Evolutionary conservation across 2,888 invertebrate genomes (phyloP).

Genomic region (Corythucha ciliata): DNA sequence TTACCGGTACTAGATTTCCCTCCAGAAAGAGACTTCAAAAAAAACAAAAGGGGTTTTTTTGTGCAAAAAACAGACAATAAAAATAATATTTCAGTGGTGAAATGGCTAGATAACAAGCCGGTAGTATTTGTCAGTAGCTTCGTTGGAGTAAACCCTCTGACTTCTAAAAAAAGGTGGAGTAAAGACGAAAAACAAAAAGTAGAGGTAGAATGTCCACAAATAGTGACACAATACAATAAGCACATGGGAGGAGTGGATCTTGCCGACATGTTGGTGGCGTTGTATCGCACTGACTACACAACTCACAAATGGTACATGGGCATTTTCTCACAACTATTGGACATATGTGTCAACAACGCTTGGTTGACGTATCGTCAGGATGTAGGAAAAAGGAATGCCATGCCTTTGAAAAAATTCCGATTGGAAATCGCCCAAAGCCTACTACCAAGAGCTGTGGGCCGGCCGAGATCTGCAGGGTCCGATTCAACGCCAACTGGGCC

Average conservation of each 20-base stretch:
- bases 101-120: constrained; percentile 33
- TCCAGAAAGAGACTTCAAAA: constrained; percentile 1
- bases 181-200: not conserved
- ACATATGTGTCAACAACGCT: not conserved
- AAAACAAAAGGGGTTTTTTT: not conserved
- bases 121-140: constrained; percentile 31
- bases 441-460: too few relatives aligned
- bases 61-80: constrained; percentile 6
- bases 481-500: too few relatives aligned
- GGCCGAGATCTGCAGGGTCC: too few relatives aligned
- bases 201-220: constrained; percentile 4
- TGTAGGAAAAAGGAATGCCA: too few relatives aligned
- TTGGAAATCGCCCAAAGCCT: too few relatives aligned
- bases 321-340: constrained; percentile 1
- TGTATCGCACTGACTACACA: constrained; percentile 5
- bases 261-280: constrained; percentile 7
- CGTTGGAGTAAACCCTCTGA: constrained; percentile 24
- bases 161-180: constrained; percentile 5
- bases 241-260: constrained; percentile 18
- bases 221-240: constrained; percentile 11
- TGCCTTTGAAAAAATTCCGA: constrained; percentile 3
- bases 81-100: constrained; percentile 17
- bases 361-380: constrained; percentile 1
- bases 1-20: not conserved
- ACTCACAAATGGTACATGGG: constrained; percentile 16